These are phyloP conservation scores for Deilephila elpenor DNA, from an alignment of 2,888 invertebrate genomes.

Conservation along the genomic window DNA sequence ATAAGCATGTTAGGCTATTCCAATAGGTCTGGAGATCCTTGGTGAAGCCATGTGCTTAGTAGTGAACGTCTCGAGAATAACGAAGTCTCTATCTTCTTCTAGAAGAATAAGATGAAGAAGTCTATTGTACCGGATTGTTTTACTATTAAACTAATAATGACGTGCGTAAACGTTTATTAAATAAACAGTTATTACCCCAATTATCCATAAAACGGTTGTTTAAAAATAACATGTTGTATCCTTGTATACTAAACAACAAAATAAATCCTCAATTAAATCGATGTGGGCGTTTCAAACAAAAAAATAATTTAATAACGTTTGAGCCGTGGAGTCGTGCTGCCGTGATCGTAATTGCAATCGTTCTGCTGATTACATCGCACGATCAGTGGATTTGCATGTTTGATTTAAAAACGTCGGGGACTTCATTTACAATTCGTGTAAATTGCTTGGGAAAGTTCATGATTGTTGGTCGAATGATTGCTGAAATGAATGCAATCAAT, in stretches of 20 bases:
- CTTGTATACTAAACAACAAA: not conserved
- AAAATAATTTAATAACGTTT: slow-evolving; percentile 15
- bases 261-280: not conserved
- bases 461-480: not conserved
- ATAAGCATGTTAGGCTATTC: too few relatives aligned
- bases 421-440: slow-evolving; percentile 7
- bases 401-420: slow-evolving; percentile 1
- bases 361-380: slow-evolving; percentile 22
- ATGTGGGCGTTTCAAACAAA: slow-evolving; percentile 3
- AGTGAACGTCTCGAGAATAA: too few relatives aligned
- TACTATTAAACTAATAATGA: not conserved
- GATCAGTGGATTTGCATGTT: slow-evolving; percentile 20
- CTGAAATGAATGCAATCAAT: too few relatives aligned
- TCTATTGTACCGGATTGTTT: too few relatives aligned
- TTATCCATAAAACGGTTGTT: not conserved
- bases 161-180: not conserved
- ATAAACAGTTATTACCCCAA: not conserved
- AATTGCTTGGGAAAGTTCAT: slow-evolving; percentile 18
- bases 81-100: too few relatives aligned
- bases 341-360: slow-evolving; percentile 22
- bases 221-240: not conserved
- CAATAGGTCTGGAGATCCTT: too few relatives aligned
- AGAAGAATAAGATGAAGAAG: too few relatives aligned
- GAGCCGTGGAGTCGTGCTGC: slow-evolving; percentile 3
- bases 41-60: too few relatives aligned